Percentiles rank a stretch among this genome's conserved stretches.
Evolutionary conservation across 1,140 invertebrate genomes (phyloP).

Genomic region (Sarcophaga bullata): DNA sequence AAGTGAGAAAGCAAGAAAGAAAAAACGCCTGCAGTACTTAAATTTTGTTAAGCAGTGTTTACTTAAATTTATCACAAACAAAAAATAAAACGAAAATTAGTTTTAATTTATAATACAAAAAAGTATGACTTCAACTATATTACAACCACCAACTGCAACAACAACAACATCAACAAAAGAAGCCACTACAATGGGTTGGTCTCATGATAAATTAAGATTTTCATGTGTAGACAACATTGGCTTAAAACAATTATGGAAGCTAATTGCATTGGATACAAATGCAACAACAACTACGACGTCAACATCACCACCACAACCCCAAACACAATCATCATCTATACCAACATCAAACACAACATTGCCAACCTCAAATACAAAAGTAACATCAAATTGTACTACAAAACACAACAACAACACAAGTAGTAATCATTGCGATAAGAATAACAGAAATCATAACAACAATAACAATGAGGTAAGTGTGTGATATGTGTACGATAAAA

Average conservation of each 20-base stretch:
- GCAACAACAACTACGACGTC: conserved; percentile 37
- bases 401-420: conserved; percentile 32
- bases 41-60: not conserved
- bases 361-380: conserved; percentile 43
- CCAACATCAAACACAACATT: conserved; percentile 33
- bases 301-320: conserved; percentile 46
- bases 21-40: conserved; percentile 28
- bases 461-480: conserved; percentile 45
- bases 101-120: not conserved
- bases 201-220: conserved; percentile 63
- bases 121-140: conserved; percentile 62
- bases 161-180: conserved; percentile 45
- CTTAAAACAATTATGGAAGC: conserved; percentile 61
- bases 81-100: conserved; percentile 13
- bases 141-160: conserved; percentile 50
- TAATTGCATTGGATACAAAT: conserved; percentile 62
- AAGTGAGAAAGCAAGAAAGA: not conserved
- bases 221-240: conserved; percentile 64
- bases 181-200: conserved; percentile 59
- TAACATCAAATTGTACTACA: not conserved
- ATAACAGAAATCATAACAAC: conserved; percentile 42
- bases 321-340: conserved; percentile 34
- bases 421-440: not conserved
- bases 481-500: not conserved
- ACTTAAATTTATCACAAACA: conserved; percentile 33